These are phyloP conservation scores for Barypeithes pellucidus DNA, from an alignment of 2,888 invertebrate species.

Conservation along the genomic window DNA sequence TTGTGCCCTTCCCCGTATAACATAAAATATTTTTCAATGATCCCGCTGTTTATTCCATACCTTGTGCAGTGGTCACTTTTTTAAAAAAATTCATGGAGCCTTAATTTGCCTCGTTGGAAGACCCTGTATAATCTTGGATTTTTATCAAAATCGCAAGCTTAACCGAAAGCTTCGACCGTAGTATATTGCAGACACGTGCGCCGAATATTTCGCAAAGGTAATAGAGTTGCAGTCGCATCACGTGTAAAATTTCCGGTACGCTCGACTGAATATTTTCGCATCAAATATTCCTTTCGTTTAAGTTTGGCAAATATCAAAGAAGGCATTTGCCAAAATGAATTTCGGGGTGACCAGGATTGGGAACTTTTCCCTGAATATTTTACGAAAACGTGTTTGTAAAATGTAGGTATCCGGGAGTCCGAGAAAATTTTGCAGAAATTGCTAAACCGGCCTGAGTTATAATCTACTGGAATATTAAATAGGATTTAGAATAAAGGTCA, in stretches of 20 bases:
- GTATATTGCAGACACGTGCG: conserved; percentile 42
- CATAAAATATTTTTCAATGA: no score
- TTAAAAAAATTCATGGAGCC: no score
- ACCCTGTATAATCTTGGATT: not conserved
- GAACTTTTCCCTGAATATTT: conserved; percentile 21
- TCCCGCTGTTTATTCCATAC: no score
- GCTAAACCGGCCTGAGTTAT: not conserved
- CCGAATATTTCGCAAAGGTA: conserved; percentile 41
- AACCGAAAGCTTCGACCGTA: conserved; percentile 32
- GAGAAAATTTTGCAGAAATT: not conserved
- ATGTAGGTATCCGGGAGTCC: not conserved
- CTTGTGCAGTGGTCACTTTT: no score
- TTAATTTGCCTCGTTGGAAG: no score
- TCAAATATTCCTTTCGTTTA: conserved; percentile 46
- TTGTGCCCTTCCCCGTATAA: no score
- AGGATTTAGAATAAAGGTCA: no score
- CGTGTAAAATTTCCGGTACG: conserved; percentile 47
- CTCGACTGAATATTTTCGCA: conserved; percentile 46
- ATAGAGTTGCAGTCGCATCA: conserved; percentile 47
- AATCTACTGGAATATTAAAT: no score
- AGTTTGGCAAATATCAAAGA: conserved; percentile 29
- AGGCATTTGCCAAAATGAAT: conserved; percentile 28
- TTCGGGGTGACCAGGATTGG: conserved; percentile 19
- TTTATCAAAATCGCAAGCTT: conserved; percentile 32
- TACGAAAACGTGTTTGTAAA: conserved; percentile 7